Conservation (phyloP, 2,888 invertebrate genomes). For the Melangyna quadrimaculata region DNA sequence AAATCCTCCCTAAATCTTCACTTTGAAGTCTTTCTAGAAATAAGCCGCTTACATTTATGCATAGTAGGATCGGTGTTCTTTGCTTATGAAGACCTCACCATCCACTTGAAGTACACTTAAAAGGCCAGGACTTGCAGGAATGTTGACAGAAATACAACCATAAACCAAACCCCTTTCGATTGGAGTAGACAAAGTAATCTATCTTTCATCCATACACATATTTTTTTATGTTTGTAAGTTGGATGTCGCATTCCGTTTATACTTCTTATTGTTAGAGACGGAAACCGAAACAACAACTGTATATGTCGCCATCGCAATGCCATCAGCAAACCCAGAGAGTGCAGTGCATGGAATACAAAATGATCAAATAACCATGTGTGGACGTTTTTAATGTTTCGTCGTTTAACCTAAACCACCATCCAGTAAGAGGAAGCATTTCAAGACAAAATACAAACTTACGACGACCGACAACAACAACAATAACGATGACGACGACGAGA, state of each 20-base stretch:
- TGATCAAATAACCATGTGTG: slow-evolving; percentile 68
- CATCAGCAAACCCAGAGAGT: slow-evolving; percentile 12
- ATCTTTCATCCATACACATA: background rate
- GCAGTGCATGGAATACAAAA: slow-evolving; percentile 60
- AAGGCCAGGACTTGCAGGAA: slow-evolving; percentile 51
- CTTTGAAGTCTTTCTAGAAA: background rate
- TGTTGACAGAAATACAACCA: slow-evolving; percentile 52
- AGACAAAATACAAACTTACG: slow-evolving; percentile 27
- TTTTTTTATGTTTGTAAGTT: background rate
- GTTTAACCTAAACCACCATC: slow-evolving; percentile 26
- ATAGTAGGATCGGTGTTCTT: slow-evolving; percentile 28
- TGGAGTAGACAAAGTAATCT: slow-evolving; percentile 35
- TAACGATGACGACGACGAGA: slow-evolving; percentile 7
- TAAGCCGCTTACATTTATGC: background rate
- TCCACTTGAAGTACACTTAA: slow-evolving; percentile 51
- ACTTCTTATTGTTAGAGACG: slow-evolving; percentile 58
- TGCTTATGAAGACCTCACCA: background rate
- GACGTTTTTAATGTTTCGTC: slow-evolving; percentile 54
- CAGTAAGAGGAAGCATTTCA: slow-evolving; percentile 38
- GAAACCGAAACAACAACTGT: slow-evolving; percentile 43
- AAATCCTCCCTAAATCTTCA: slow-evolving; percentile 9
- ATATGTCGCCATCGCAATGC: slow-evolving; percentile 35
- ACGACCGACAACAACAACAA: background rate
- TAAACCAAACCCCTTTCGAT: slow-evolving; percentile 55
- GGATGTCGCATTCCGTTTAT: slow-evolving; percentile 27